Evolutionary conservation across 2,113 vertebrate species (phyloP), one percentile per base, ranked within the genome.

Genomic region (Heterotis niloticus): DNA sequence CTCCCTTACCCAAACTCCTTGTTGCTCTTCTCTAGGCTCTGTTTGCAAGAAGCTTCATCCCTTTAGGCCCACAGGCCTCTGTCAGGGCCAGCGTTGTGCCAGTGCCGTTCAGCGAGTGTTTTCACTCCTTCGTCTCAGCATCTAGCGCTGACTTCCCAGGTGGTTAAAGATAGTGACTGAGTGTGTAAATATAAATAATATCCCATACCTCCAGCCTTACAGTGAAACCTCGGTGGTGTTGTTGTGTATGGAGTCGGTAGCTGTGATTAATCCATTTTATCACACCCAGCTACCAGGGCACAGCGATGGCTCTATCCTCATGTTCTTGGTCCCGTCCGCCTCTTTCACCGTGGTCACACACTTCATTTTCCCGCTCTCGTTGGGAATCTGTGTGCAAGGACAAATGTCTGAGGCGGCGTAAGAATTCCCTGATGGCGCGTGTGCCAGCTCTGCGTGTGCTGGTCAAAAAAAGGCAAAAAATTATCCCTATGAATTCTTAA

Each of bases 401-500:
- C 34, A 44, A 44, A 7, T 44, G 34, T 44, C 3, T 44, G 34
- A 44, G 2, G 34, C 34, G 7, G 59, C 10, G 11, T 17, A 62
- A 17, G 4, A 9, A 16, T 1, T 44, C 69, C 18, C 20, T n/a
- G 52, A 23, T 72, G 51, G 17, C n/a, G 18, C 28, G 9, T 72
- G 34, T 14, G 14, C 7, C 34, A 52, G 34, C 14, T 54, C 52
- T 20, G 34, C 52, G 34, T 72, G 69, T 72, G 44, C 34, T 64
- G 65, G 54, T 71, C 34, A 18, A 64, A 81, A 80, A 64, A 60
- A 60, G 44, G 62, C 77, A 79, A 79, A 65, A 83, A 23, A 62
- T 7, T 51, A 64, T 68, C 72, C 75, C 77, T 56, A 76, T 83
- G 78, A 85, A 82, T 79, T 84, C 81, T 81, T 82, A 81, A 77